phyloP scores from a whole-genome alignment of 1,140 invertebrate genomes.

The Neuroterus valhalla region DNA sequence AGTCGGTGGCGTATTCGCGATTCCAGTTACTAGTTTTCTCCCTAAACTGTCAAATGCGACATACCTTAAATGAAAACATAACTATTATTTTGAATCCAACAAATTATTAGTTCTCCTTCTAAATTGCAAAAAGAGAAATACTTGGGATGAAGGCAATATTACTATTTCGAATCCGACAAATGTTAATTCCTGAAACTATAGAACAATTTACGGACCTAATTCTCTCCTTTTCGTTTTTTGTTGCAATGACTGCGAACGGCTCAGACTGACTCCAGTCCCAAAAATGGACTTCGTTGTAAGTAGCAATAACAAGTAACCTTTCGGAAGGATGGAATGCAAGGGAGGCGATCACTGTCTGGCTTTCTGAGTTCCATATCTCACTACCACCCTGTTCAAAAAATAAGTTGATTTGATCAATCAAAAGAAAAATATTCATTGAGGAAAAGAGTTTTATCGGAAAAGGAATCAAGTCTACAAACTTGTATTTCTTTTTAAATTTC shows the following conservation, averaged over 20 bases:
- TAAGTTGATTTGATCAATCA: neutral
- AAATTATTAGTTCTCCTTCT: slow-evolving; percentile 80
- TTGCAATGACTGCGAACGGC: slow-evolving; percentile 84
- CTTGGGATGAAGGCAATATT: slow-evolving; percentile 72
- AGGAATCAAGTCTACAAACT: no score
- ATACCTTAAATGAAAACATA: slow-evolving; percentile 78
- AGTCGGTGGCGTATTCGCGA: slow-evolving; percentile 79
- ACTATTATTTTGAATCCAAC: slow-evolving; percentile 32
- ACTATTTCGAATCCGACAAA: slow-evolving; percentile 34
- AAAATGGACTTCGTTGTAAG: slow-evolving; percentile 89
- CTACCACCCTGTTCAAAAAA: slow-evolving; percentile 81
- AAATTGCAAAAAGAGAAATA: slow-evolving; percentile 90
- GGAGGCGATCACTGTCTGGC: slow-evolving; percentile 86
- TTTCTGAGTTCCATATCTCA: slow-evolving; percentile 86
- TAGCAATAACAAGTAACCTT: slow-evolving; percentile 88
- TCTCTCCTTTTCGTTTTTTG: slow-evolving; percentile 84
- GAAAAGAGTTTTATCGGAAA: no score
- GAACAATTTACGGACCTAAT: slow-evolving; percentile 77
- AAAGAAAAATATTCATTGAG: no score
- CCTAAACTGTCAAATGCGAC: slow-evolving; percentile 90
- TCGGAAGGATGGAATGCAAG: slow-evolving; percentile 91
- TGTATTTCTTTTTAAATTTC: neutral
- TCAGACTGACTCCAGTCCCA: slow-evolving; percentile 91
- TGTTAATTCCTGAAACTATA: slow-evolving; percentile 74
- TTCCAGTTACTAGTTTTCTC: slow-evolving; percentile 89